Base-by-base conservation (phyloP, 2,888 invertebrate genomes). In the Embidobia sp. region DNA sequence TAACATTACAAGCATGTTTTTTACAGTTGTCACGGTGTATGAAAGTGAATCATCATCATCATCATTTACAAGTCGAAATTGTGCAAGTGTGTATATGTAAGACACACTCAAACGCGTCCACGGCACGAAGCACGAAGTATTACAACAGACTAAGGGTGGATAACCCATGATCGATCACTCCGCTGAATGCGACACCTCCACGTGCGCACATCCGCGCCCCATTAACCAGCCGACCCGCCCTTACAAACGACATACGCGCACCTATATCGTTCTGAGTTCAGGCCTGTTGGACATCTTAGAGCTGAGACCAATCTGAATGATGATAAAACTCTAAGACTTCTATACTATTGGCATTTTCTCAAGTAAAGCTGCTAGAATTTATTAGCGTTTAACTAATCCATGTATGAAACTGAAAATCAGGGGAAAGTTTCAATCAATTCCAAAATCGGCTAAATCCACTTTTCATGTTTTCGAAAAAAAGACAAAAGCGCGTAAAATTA, bases 91-190 rank as follows among this genome's bases (percentile, higher is more conserved):
- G 33, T n/a, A n/a, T 74, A 74, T 51, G 77, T 66, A 76, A 72
- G 75, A 73, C 57, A 70, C 73, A 66, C 78, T 75, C 80, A 79
- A 49, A 77, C 76, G 78, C 74, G 66, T 76, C 75, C 74, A 79
- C 80, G 78, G n/a, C n/a, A n/a, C n/a, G n/a, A n/a, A n/a, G 83
- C 76, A 79, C 79, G 82, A 77, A 81, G 82, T 83, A 84, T 86
- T 86, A 85, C 83, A 85, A 85, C 83, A 72, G 82, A 83, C 81
- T 78, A 85, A 85, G 85, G 85, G 86, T 83, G 85, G 86, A 85
- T 87, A 85, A 83, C 80, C 81, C 81, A 84, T 87, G 87, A 88
- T 88, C 87, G 87, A 88, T 88, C 87, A 88, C 85, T 81, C 78
- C 80, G 80, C 81, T 86, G 86, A 87, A 87, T 85, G 84, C 85